phyloP scores from a whole-genome alignment of 2,113 vertebrate genomes.

The Grammomys surdaster region DNA sequence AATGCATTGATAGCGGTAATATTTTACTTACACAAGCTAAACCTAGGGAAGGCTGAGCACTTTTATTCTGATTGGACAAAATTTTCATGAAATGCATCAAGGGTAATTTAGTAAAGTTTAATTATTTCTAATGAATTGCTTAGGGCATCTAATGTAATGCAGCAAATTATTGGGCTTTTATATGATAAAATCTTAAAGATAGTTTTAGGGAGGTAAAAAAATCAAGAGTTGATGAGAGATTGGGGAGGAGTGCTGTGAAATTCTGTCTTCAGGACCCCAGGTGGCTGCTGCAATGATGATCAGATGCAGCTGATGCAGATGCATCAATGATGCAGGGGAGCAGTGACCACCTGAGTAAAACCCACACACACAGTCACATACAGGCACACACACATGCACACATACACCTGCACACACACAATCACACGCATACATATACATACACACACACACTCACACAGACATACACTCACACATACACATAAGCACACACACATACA shows the following conservation, averaged over 20 bases:
- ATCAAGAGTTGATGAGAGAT: neutral
- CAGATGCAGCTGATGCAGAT: no score
- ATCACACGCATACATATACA: neutral
- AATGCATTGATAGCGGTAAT: neutral
- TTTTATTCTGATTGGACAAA: conserved; percentile 25
- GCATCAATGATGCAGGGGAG: neutral
- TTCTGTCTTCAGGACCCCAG: neutral
- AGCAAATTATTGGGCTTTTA: neutral
- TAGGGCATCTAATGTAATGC: neutral
- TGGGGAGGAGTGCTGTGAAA: neutral
- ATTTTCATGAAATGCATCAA: conserved; percentile 3
- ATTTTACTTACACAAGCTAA: conserved; percentile 33
- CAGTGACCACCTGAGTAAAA: neutral
- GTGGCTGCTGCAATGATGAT: neutral
- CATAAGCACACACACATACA: neutral
- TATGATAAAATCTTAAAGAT: neutral
- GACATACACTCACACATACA: neutral
- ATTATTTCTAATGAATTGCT: neutral
- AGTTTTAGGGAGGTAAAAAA: neutral
- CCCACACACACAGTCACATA: neutral
- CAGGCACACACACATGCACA: neutral
- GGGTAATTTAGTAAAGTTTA: neutral
- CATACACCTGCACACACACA: neutral
- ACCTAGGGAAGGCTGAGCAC: neutral
- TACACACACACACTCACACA: neutral